A percentile compares a stretch with the other conserved stretches of the same genome.
Evolutionary conservation across 2,888 invertebrate genomes (phyloP).

Genomic region (Hirtodrosophila cameraria): DNA sequence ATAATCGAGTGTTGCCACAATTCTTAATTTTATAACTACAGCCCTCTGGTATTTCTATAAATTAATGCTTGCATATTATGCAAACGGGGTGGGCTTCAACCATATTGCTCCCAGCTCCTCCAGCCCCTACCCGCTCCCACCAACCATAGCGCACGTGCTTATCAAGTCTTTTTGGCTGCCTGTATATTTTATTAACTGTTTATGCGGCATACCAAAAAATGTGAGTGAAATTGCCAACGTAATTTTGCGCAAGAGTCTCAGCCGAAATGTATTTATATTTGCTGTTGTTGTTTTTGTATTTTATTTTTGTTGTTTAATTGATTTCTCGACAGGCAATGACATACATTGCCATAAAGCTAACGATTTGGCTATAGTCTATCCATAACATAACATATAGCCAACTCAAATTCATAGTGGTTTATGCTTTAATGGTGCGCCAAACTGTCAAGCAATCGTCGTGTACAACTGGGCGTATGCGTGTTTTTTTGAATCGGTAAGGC

Average conservation of each 20-base stretch:
- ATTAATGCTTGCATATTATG: constrained; percentile 46
- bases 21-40: too few relatives aligned
- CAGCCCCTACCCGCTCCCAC: constrained; percentile 44
- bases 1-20: too few relatives aligned
- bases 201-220: constrained; percentile 62
- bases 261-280: not conserved
- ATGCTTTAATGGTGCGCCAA: constrained; percentile 53
- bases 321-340: constrained; percentile 80
- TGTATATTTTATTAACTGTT: constrained; percentile 51
- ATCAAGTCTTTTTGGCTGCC: constrained; percentile 27
- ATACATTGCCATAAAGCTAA: constrained; percentile 74
- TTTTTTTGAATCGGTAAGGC: constrained; percentile 37
- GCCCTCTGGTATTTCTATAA: constrained; percentile 21
- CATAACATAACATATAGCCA: too few relatives aligned
- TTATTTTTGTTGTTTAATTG: constrained; percentile 63
- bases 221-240: constrained; percentile 77
- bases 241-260: constrained; percentile 69
- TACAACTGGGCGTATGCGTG: constrained; percentile 75
- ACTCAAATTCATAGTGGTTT: constrained; percentile 50
- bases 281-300: constrained; percentile 1
- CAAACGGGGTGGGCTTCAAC: constrained; percentile 42
- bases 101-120: too few relatives aligned
- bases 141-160: constrained; percentile 38
- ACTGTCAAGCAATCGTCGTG: constrained; percentile 39
- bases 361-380: constrained; percentile 38